Evolutionary conservation across 2,888 invertebrate species (phyloP).

Genomic region (Nephrocerus scutellatus): DNA sequence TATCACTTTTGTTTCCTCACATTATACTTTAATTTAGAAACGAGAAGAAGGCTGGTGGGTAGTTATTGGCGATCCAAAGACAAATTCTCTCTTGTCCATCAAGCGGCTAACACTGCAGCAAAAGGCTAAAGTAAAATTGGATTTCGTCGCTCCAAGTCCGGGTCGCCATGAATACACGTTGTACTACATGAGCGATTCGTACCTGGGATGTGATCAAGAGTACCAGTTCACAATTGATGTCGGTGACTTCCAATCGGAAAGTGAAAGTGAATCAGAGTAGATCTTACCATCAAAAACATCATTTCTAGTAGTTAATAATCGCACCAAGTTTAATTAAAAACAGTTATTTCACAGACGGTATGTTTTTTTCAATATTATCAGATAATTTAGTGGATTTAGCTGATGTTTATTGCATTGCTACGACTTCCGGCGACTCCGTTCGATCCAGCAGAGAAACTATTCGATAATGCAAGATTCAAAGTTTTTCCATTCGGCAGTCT

Average conservation of each 20-base stretch:
- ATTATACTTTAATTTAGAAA: constrained; percentile 53
- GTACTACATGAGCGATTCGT: constrained; percentile 99
- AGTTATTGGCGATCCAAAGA: constrained; percentile 93
- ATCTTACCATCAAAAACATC: too few species aligned
- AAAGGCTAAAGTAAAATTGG: constrained; percentile 68
- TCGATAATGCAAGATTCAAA: constrained; percentile 42
- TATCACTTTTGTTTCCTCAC: not conserved
- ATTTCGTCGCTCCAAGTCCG: constrained; percentile 83
- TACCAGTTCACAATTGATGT: constrained; percentile 87
- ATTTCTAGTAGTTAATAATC: too few species aligned
- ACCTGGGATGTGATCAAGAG: constrained; percentile 99
- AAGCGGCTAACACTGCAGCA: constrained; percentile 93
- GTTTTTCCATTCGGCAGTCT: constrained; percentile 45
- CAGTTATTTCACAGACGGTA: not conserved
- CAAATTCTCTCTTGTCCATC: constrained; percentile 91
- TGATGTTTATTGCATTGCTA: constrained; percentile 34
- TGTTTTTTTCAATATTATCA: not conserved
- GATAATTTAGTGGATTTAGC: too few species aligned
- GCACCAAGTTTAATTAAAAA: too few species aligned
- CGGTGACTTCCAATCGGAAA: constrained; percentile 64
- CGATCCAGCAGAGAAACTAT: constrained; percentile 39
- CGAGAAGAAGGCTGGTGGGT: constrained; percentile 97
- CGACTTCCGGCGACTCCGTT: constrained; percentile 27
- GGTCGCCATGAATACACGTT: constrained; percentile 87
- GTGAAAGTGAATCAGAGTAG: constrained; percentile 54